Percentiles rank a stretch among this genome's conserved stretches.
Conservation (phyloP, 2,888 invertebrate species). For the Pristionchus arcanus region DNA sequence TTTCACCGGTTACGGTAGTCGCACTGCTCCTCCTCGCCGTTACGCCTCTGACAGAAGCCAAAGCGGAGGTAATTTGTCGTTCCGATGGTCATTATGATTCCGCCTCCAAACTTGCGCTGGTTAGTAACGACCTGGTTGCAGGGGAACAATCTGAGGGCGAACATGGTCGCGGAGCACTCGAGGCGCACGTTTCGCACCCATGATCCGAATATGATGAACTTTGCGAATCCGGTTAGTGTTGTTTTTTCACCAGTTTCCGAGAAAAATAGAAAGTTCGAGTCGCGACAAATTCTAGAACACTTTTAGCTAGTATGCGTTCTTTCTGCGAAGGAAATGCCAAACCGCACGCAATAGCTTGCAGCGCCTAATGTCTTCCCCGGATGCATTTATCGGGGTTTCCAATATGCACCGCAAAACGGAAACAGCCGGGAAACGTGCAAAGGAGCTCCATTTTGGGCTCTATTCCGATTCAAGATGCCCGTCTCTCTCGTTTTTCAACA, state of each 20-base stretch:
- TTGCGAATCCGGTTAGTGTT: not conserved
- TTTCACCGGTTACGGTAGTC: not conserved
- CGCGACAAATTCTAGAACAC: no score
- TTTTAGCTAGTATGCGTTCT: no score
- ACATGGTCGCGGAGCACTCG: conserved; percentile 44
- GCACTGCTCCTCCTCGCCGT: not conserved
- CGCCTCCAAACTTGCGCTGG: not conserved
- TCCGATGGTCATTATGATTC: not conserved
- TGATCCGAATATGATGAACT: conserved; percentile 28
- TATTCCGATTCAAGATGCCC: no score
- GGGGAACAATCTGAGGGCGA: conserved; percentile 24
- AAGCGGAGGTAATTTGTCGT: not conserved
- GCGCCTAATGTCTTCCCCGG: not conserved
- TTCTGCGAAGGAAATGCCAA: not conserved
- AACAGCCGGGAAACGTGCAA: not conserved
- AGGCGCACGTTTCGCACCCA: conserved; percentile 25
- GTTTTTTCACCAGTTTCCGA: no score
- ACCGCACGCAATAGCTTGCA: not conserved
- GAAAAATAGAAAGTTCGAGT: no score
- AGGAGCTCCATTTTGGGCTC: not conserved
- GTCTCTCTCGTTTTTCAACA: no score
- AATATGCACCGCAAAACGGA: not conserved
- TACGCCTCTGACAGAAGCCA: not conserved
- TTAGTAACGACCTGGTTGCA: not conserved
- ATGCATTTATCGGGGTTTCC: not conserved